Percentiles rank a stretch among this genome's conserved stretches.
These are phyloP conservation scores for Chaetops frenatus DNA, from an alignment of 2,113 vertebrate species.

Conservation along the genomic window DNA sequence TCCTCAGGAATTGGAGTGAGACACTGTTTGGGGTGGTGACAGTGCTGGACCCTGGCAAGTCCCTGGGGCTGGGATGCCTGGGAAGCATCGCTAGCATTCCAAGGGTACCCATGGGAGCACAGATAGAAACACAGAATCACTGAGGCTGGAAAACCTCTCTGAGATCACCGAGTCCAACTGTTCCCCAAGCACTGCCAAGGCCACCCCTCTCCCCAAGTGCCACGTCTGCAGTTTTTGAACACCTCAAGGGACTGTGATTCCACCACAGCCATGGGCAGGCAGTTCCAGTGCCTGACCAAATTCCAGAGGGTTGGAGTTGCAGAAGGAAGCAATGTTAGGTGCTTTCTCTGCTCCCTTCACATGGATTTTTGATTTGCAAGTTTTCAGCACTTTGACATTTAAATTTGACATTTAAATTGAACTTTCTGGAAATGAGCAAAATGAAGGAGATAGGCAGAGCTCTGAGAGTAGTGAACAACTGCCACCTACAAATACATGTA, in stretches of 20 bases:
- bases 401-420: background rate
- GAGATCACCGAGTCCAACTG: accelerated
- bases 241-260: background rate
- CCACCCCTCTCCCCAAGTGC: background rate
- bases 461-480: accelerated
- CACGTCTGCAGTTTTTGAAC: background rate
- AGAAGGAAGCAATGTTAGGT: background rate
- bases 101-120: background rate
- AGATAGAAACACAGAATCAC: background rate
- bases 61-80: background rate
- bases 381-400: background rate
- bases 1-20: background rate
- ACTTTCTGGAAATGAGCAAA: background rate
- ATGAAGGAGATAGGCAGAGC: background rate
- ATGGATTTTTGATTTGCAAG: background rate
- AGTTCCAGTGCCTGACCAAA: background rate
- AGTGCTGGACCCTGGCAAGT: background rate
- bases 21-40: background rate
- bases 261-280: background rate
- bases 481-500: accelerated
- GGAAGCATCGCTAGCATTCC: background rate
- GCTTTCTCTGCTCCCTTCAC: background rate
- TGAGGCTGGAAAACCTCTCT: background rate
- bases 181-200: background rate
- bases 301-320: background rate